Percentiles rank a stretch among this genome's conserved stretches.
Conservation (phyloP, 2,888 invertebrate genomes). For the Cybosia mesomella region DNA sequence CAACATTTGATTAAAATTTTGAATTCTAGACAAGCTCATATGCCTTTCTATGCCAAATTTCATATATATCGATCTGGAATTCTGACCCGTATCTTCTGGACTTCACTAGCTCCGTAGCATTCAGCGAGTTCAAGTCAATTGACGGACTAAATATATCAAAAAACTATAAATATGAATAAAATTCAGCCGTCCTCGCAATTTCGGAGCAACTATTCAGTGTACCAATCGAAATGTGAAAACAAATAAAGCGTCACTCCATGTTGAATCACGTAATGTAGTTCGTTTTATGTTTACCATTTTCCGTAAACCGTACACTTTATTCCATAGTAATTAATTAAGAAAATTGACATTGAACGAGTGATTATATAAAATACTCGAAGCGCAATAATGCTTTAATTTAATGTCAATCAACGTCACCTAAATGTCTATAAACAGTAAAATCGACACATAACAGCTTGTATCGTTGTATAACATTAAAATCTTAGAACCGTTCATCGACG, state of each 20-base stretch:
- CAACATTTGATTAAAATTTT: too few relatives aligned
- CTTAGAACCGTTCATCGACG: slow-evolving; percentile 18
- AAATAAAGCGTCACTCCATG: not conserved
- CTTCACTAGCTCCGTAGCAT: too few relatives aligned
- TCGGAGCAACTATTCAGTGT: not conserved
- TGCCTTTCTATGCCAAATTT: too few relatives aligned
- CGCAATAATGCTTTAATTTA: slow-evolving; percentile 17
- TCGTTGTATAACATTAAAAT: slow-evolving; percentile 10
- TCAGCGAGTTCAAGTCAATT: too few relatives aligned
- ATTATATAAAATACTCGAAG: slow-evolving; percentile 15
- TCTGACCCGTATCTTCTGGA: too few relatives aligned
- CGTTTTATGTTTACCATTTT: not conserved
- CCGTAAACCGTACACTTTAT: not conserved
- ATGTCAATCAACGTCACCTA: slow-evolving; percentile 18
- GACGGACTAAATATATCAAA: too few relatives aligned
- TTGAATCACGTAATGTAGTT: not conserved
- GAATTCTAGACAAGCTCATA: too few relatives aligned
- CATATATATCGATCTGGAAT: too few relatives aligned
- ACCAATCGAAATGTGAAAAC: not conserved
- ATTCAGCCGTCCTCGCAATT: not conserved
- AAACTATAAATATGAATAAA: too few relatives aligned
- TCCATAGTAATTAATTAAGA: not conserved
- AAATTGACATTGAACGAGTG: slow-evolving; percentile 13
- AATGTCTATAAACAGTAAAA: slow-evolving; percentile 15
- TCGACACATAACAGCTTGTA: slow-evolving; percentile 19